These are phyloP conservation scores for Enteromius thamalakanensis DNA, from an alignment of 2,797 vertebrate genomes.

Conservation along the genomic window DNA sequence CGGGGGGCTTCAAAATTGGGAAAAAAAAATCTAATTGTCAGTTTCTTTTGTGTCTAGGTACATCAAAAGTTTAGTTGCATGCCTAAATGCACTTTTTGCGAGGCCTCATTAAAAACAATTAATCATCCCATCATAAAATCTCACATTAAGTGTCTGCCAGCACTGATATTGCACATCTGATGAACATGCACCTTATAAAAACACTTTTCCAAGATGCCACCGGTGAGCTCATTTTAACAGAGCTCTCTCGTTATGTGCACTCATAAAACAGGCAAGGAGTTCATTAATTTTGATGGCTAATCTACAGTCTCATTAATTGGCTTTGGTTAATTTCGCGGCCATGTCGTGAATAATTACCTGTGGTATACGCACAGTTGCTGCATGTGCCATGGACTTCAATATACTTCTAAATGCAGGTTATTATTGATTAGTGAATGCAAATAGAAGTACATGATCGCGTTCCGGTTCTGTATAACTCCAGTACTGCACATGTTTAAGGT, in stretches of 20 bases:
- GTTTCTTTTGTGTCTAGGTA: background rate
- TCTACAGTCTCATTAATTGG: slow-evolving; percentile 32
- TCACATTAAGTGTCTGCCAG: background rate
- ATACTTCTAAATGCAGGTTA: slow-evolving; percentile 5
- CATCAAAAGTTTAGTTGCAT: background rate
- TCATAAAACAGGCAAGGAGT: slow-evolving; percentile 17
- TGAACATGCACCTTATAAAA: slow-evolving; percentile 11
- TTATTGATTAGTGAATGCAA: background rate
- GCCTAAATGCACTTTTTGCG: background rate
- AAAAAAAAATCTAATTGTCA: background rate
- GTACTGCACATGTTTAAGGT: too few species aligned
- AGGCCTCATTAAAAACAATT: background rate
- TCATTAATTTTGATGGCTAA: slow-evolving; percentile 36
- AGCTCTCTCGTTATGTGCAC: background rate
- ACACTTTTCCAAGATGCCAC: slow-evolving; percentile 10
- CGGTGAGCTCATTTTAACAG: background rate
- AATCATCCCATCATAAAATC: slow-evolving; percentile 7
- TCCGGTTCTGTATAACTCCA: too few species aligned
- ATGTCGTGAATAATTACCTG: slow-evolving; percentile 16
- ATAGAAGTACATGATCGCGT: background rate
- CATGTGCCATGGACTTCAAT: background rate
- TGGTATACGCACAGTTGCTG: background rate
- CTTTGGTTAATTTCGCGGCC: slow-evolving; percentile 21
- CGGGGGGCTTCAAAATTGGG: background rate
- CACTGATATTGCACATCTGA: background rate